Evolutionary conservation across 2,888 invertebrate species (phyloP).

Genomic region (Mesoligia furuncula): DNA sequence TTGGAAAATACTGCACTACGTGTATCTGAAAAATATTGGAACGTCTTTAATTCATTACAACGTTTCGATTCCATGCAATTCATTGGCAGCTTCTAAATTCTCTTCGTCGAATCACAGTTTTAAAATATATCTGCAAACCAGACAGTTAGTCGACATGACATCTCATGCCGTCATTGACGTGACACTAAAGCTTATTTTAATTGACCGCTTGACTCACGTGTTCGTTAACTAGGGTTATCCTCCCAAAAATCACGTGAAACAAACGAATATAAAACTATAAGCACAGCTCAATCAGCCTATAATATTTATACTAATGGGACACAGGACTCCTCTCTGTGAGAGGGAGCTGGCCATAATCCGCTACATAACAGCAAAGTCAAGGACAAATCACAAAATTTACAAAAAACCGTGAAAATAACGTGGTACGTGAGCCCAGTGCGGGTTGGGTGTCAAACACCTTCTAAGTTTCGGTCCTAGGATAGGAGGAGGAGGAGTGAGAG

Average conservation of each 20-base stretch:
- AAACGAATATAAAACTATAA: neutral
- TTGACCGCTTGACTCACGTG: neutral
- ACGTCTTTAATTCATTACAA: neutral
- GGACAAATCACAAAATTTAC: too few species aligned
- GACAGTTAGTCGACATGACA: neutral
- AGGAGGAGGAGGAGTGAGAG: too few species aligned
- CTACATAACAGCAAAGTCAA: too few species aligned
- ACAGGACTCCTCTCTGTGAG: neutral
- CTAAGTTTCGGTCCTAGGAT: neutral
- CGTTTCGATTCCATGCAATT: neutral
- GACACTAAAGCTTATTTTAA: neutral
- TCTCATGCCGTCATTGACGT: neutral
- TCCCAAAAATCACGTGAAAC: neutral
- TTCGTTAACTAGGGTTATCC: neutral
- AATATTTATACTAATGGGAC: too few species aligned
- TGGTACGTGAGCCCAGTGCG: neutral
- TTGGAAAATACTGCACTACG: slow-evolving; percentile 17
- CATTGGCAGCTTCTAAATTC: neutral
- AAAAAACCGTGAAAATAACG: too few species aligned
- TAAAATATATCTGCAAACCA: neutral
- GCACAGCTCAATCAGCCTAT: neutral
- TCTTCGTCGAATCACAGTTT: too few species aligned
- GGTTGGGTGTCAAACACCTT: neutral
- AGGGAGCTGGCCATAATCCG: neutral
- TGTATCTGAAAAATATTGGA: neutral